phyloP scores from a whole-genome alignment of 2,888 invertebrate genomes.

The Erannis defoliaria region DNA sequence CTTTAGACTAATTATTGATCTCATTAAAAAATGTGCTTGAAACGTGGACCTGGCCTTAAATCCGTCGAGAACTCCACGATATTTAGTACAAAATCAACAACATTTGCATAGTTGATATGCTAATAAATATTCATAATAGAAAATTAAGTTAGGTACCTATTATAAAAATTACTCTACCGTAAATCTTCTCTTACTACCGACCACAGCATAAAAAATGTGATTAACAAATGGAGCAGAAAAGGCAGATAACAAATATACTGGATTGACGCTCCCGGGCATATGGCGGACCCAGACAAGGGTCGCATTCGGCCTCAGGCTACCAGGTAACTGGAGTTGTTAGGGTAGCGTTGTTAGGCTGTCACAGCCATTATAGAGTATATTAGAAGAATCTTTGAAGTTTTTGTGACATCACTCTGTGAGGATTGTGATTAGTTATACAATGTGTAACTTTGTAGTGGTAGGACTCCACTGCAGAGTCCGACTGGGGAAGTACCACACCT shows the following conservation, averaged over 20 bases:
- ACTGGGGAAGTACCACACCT: too few species aligned
- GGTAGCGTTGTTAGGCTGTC: background rate
- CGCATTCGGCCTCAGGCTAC: constrained; percentile 6
- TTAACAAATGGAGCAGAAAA: constrained; percentile 28
- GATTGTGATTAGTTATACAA: too few species aligned
- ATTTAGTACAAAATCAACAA: background rate
- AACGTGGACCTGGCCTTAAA: too few species aligned
- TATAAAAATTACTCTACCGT: constrained; percentile 1
- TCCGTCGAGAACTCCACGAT: background rate
- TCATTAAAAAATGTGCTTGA: too few species aligned
- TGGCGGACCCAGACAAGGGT: constrained; percentile 8
- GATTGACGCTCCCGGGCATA: constrained; percentile 11
- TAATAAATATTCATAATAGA: constrained; percentile 6
- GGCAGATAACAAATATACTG: constrained; percentile 27
- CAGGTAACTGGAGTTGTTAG: constrained; percentile 1
- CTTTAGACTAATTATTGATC: too few species aligned
- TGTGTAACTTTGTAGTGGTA: too few species aligned
- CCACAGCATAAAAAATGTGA: constrained; percentile 20
- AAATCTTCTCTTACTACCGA: constrained; percentile 4
- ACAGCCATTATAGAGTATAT: background rate
- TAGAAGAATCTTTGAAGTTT: background rate
- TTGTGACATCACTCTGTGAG: too few species aligned
- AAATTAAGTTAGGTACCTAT: background rate
- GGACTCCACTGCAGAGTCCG: too few species aligned
- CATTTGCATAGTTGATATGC: background rate